Evolutionary conservation across 2,113 vertebrate genomes (phyloP).

Genomic region (Caloenas nicobarica): DNA sequence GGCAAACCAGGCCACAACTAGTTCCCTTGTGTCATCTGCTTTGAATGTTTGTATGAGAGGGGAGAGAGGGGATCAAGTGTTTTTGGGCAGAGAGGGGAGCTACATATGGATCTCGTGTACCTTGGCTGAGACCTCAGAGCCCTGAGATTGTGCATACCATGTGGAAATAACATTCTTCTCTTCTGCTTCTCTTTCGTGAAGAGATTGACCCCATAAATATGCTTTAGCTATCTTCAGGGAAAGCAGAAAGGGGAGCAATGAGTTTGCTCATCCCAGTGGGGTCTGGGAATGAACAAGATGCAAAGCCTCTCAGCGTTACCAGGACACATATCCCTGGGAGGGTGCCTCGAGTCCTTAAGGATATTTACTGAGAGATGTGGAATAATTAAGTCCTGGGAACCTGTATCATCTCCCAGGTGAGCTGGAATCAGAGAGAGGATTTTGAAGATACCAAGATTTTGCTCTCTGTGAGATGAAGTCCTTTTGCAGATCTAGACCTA

Average conservation of each 20-base stretch:
- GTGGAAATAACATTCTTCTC: neutral
- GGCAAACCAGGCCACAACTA: neutral
- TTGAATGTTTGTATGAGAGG: neutral
- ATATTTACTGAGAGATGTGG: neutral
- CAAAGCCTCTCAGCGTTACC: neutral
- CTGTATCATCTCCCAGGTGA: neutral
- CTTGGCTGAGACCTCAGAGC: neutral
- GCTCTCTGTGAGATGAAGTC: neutral
- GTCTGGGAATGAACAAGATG: neutral
- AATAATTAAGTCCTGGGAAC: neutral
- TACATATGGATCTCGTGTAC: neutral
- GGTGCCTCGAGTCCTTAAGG: neutral
- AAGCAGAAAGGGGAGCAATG: neutral
- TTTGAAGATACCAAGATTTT: neutral
- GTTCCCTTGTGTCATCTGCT: neutral
- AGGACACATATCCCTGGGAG: neutral
- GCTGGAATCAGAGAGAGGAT: neutral
- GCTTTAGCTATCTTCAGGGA: neutral
- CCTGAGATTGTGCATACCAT: neutral
- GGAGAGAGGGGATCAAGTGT: neutral
- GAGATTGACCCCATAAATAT: fast-evolving
- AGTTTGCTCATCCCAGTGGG: neutral
- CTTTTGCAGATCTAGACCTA: neutral
- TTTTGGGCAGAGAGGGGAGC: neutral
- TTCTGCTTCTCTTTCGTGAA: neutral